Percentiles rank a stretch among this genome's conserved stretches.
These are phyloP conservation scores for Heterodera carotae DNA, from an alignment of 1,140 invertebrate genomes.

Conservation along the genomic window DNA sequence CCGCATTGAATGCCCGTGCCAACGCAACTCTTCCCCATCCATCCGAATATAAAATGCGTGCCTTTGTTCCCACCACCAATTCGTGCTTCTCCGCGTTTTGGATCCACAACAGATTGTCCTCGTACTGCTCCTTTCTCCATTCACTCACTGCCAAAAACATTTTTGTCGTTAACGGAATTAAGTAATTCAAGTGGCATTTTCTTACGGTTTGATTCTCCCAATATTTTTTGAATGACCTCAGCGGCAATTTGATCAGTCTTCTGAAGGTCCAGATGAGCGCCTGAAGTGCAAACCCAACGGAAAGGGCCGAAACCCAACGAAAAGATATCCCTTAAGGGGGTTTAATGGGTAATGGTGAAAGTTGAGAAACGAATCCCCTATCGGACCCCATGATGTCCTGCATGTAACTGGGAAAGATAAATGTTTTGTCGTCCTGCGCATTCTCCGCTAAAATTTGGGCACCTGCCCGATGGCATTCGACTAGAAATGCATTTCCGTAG, in stretches of 20 bases:
- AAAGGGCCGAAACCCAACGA: conserved; percentile 77
- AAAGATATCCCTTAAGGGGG: conserved; percentile 72
- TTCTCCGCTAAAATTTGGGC: conserved; percentile 58
- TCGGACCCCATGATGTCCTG: conserved; percentile 75
- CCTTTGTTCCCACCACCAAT: conserved; percentile 68
- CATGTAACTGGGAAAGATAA: conserved; percentile 75
- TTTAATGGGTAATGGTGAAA: background rate
- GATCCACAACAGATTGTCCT: conserved; percentile 74
- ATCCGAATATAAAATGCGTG: conserved; percentile 73
- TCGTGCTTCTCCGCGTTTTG: conserved; percentile 71
- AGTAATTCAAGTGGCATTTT: background rate
- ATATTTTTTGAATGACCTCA: conserved; percentile 69
- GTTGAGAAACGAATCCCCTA: background rate
- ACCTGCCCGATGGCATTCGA: conserved; percentile 73
- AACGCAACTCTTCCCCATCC: conserved; percentile 70
- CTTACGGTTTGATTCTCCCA: conserved; percentile 63
- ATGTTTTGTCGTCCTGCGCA: conserved; percentile 67
- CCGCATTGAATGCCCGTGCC: conserved; percentile 73
- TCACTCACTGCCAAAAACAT: conserved; percentile 15
- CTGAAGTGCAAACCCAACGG: conserved; percentile 75
- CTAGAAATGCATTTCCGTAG: conserved; percentile 75
- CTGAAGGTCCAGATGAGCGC: conserved; percentile 69
- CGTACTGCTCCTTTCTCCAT: conserved; percentile 68
- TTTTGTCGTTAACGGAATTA: background rate
- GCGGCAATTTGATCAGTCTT: conserved; percentile 72